Conservation (phyloP, 1,140 invertebrate genomes). For the Bombus cullumanus region DNA sequence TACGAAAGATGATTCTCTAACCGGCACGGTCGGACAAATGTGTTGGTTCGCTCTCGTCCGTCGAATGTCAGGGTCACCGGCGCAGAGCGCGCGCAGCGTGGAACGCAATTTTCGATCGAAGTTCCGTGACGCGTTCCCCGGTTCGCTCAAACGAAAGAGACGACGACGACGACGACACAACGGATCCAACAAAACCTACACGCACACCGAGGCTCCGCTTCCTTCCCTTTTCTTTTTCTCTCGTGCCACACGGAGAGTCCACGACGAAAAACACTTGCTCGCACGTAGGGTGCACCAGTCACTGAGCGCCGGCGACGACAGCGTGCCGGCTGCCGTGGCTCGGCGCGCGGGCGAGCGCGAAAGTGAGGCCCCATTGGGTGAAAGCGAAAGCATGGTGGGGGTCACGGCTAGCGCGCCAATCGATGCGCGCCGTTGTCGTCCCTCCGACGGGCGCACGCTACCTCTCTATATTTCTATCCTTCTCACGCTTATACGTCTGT, state of each 20-base stretch:
- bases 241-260: slow-evolving; percentile 58
- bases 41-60: slow-evolving; percentile 26
- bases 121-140: slow-evolving; percentile 36
- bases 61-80: slow-evolving; percentile 76
- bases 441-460: slow-evolving; percentile 53
- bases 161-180: neutral
- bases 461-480: slow-evolving; percentile 29
- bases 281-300: slow-evolving; percentile 78
- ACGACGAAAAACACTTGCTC: slow-evolving; percentile 73
- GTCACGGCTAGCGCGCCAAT: slow-evolving; percentile 82
- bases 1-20: slow-evolving; percentile 12
- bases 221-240: slow-evolving; percentile 38
- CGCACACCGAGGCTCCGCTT: slow-evolving; percentile 49
- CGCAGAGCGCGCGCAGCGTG: slow-evolving; percentile 63
- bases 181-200: slow-evolving; percentile 3
- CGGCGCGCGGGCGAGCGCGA: slow-evolving; percentile 78
- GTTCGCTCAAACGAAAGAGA: slow-evolving; percentile 25
- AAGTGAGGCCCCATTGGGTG: slow-evolving; percentile 83
- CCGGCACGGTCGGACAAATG: slow-evolving; percentile 41
- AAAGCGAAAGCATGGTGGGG: slow-evolving; percentile 83
- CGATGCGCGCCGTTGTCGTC: slow-evolving; percentile 77
- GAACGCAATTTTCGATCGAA: slow-evolving; percentile 59
- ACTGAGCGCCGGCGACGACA: slow-evolving; percentile 74
- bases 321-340: slow-evolving; percentile 72
- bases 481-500: neutral